phyloP scores from a whole-genome alignment of 2,888 invertebrate species.

The Leucophora obtusa region DNA sequence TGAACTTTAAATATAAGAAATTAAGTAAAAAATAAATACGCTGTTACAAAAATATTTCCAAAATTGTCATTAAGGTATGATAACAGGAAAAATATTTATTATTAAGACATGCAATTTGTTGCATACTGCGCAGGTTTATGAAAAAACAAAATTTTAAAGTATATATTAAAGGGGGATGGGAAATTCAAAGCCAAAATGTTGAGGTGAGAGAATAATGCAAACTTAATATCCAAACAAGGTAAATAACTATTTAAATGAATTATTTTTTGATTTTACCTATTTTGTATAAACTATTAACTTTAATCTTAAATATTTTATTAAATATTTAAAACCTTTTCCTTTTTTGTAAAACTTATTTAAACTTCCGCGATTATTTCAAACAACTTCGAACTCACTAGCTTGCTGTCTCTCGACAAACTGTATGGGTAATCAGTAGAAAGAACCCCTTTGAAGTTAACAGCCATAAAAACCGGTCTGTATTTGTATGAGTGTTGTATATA shows the following conservation, averaged over 20 bases:
- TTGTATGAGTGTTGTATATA: constrained; percentile 3
- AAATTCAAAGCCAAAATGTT: not conserved
- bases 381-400: constrained; percentile 44
- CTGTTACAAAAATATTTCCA: constrained; percentile 15
- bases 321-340: not conserved
- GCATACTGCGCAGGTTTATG: constrained; percentile 62
- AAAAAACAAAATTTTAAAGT: constrained; percentile 6
- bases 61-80: constrained; percentile 25
- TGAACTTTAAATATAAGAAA: constrained; percentile 48
- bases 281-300: not conserved
- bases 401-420: constrained; percentile 60
- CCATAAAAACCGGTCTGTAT: constrained; percentile 38
- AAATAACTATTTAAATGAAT: not conserved
- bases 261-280: not conserved
- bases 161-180: constrained; percentile 12
- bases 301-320: not conserved
- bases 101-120: constrained; percentile 57
- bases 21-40: constrained; percentile 25
- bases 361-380: constrained; percentile 54
- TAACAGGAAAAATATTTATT: constrained; percentile 45
- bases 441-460: constrained; percentile 56
- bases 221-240: not conserved
- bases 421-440: constrained; percentile 53
- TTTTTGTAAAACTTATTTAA: constrained; percentile 21
- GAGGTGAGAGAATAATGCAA: not conserved